Conservation (phyloP, 2,113 vertebrate species). For the Grammomys dolichurus region DNA sequence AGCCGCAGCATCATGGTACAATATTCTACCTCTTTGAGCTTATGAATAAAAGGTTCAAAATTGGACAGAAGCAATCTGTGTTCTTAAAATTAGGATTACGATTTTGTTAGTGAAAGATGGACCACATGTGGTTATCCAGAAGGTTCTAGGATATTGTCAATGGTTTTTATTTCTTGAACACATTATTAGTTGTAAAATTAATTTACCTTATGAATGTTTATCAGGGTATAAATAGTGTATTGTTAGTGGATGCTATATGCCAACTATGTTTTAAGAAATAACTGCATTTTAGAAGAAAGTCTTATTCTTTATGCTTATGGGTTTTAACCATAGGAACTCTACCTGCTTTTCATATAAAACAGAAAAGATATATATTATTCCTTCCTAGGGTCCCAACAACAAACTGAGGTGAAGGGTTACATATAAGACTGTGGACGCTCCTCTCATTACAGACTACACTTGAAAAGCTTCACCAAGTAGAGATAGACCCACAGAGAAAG, state of each 20-base stretch:
- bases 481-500: background rate
- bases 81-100: background rate
- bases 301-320: background rate
- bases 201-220: background rate
- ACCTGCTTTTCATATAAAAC: background rate
- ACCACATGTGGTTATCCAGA: background rate
- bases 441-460: background rate
- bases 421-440: background rate
- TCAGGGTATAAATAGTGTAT: background rate
- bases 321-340: background rate
- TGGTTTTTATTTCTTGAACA: background rate
- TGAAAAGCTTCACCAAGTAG: background rate
- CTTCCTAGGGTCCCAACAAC: background rate
- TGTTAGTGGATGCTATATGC: background rate
- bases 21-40: background rate
- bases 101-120: background rate
- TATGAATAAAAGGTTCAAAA: conserved; percentile 23
- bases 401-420: background rate
- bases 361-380: background rate
- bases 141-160: background rate
- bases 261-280: background rate
- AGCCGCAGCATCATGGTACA: no score
- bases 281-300: background rate
- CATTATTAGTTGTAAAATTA: background rate
- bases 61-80: background rate